phyloP scores from a whole-genome alignment of 2,113 vertebrate species.

The Oryctolagus cuniculus region mOryCun1.1 NC_091433.1:156540501-156541000 shows the following conservation, averaged over 20 bases:
- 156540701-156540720: not conserved
- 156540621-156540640: not conserved
- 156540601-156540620: not conserved
- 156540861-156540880: not conserved
- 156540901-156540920: not conserved
- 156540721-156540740: conserved; percentile 28
- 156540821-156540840: not conserved
- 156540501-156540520: conserved; percentile 4
- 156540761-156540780: not conserved
- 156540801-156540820: not conserved
- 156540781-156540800: not conserved
- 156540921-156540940: no score
- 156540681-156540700: not conserved
- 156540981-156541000: not conserved
- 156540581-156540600: not conserved
- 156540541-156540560: not conserved
- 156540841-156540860: not conserved
- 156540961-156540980: not conserved
- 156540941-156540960: not conserved
- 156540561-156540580: conserved; percentile 15
- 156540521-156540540: not conserved
- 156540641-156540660: not conserved
- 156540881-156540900: not conserved
- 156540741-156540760: conserved; percentile 26
- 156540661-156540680: not conserved